Conservation (phyloP, 37 sponge, comb jelly and placozoan genomes). For the Cladorhizidae sp. region DNA sequence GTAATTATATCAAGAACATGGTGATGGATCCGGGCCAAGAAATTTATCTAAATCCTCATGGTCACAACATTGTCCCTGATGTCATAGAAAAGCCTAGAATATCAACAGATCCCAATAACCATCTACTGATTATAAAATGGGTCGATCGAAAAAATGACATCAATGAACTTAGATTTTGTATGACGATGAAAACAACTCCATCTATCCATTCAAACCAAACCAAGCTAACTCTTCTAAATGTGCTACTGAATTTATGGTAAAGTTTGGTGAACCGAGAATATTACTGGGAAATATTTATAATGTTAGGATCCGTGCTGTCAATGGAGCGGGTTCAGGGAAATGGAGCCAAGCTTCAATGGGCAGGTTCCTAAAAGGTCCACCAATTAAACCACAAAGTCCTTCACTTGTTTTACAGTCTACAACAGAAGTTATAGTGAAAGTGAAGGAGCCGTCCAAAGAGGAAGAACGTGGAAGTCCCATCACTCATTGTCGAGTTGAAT, state of each 20-base stretch:
- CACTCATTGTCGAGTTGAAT: not conserved
- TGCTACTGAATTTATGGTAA: not conserved
- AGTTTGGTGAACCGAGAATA: not conserved
- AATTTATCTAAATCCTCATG: not conserved
- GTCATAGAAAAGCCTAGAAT: not conserved
- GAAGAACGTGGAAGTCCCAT: slow-evolving; percentile 13
- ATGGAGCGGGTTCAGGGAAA: not conserved
- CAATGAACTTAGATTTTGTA: not conserved
- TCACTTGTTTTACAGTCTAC: not conserved
- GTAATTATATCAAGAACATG: not conserved
- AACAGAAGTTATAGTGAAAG: not conserved
- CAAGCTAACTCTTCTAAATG: not conserved
- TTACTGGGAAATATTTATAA: not conserved
- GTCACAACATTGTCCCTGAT: not conserved
- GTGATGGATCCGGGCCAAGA: not conserved
- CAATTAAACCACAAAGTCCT: not conserved
- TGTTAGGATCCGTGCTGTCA: not conserved
- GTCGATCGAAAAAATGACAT: not conserved
- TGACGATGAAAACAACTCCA: not conserved
- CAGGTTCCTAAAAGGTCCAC: not conserved
- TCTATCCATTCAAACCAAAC: not conserved
- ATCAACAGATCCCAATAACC: not conserved
- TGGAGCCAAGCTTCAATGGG: not conserved
- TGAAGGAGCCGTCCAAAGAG: too few species aligned
- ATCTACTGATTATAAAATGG: not conserved